phyloP scores from a whole-genome alignment of 2,113 vertebrate species.

The Tympanuchus pallidicinctus region DNA sequence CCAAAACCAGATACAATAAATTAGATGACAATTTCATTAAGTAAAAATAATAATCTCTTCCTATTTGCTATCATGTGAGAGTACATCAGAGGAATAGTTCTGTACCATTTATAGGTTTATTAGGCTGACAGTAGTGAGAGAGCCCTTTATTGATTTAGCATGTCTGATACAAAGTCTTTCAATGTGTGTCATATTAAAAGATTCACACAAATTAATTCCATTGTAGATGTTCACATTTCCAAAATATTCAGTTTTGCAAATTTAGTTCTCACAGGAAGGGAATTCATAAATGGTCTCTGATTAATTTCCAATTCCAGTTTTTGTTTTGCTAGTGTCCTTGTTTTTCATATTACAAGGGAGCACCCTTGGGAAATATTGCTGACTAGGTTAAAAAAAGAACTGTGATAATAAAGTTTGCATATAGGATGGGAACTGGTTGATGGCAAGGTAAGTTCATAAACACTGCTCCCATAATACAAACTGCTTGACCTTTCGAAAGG shows the following conservation, averaged over 20 bases:
- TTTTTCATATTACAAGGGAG: neutral
- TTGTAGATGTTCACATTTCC: neutral
- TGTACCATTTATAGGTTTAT: neutral
- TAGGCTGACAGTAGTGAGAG: neutral
- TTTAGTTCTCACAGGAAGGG: neutral
- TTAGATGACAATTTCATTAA: neutral
- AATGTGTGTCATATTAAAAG: neutral
- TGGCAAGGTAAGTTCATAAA: neutral
- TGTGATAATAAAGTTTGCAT: neutral
- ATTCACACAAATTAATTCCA: neutral
- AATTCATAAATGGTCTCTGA: neutral
- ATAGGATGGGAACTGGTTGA: neutral
- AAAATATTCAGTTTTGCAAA: neutral
- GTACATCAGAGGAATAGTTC: neutral
- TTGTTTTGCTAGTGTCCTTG: neutral
- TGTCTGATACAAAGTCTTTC: neutral
- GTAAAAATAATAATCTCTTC: neutral
- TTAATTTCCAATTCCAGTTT: neutral
- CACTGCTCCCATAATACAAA: neutral
- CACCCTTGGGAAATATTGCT: neutral
- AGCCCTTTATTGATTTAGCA: neutral
- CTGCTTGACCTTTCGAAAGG: neutral
- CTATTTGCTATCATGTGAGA: neutral
- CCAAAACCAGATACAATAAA: neutral
- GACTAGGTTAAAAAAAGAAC: neutral